Evolutionary conservation across 2,888 invertebrate genomes (phyloP).

Genomic region (Cephalotes varians): DNA sequence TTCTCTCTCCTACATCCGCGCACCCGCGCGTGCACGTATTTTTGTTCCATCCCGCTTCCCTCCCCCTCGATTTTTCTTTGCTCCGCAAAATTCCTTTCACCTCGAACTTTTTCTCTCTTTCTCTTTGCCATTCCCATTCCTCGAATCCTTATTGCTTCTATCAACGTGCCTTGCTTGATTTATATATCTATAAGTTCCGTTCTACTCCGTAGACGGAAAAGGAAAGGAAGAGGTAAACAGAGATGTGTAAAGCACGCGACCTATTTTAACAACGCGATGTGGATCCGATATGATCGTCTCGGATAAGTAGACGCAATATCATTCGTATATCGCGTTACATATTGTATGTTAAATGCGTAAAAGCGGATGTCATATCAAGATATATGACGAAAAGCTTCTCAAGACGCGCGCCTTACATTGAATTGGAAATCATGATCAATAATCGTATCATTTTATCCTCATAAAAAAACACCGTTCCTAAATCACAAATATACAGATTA

Average conservation of each 20-base stretch:
- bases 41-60: constrained; percentile 34
- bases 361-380: constrained; percentile 60
- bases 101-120: constrained; percentile 47
- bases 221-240: constrained; percentile 33
- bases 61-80: constrained; percentile 57
- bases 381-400: neutral
- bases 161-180: constrained; percentile 82
- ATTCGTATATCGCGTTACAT: constrained; percentile 49
- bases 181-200: constrained; percentile 79
- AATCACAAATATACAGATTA: neutral
- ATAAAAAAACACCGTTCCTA: neutral
- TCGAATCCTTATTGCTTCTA: constrained; percentile 82
- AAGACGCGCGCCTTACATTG: neutral
- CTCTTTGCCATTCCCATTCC: constrained; percentile 73
- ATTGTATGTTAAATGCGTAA: constrained; percentile 56
- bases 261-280: constrained; percentile 59
- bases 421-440: constrained; percentile 14
- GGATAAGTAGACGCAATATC: constrained; percentile 65
- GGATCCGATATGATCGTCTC: constrained; percentile 70
- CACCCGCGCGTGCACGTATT: constrained; percentile 48
- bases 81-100: constrained; percentile 50
- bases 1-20: constrained; percentile 18
- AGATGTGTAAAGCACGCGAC: constrained; percentile 54
- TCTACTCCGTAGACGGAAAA: constrained; percentile 64
- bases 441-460: neutral